Conservation (phyloP, 2,113 vertebrate species). For the Neotoma lepida region DNA sequence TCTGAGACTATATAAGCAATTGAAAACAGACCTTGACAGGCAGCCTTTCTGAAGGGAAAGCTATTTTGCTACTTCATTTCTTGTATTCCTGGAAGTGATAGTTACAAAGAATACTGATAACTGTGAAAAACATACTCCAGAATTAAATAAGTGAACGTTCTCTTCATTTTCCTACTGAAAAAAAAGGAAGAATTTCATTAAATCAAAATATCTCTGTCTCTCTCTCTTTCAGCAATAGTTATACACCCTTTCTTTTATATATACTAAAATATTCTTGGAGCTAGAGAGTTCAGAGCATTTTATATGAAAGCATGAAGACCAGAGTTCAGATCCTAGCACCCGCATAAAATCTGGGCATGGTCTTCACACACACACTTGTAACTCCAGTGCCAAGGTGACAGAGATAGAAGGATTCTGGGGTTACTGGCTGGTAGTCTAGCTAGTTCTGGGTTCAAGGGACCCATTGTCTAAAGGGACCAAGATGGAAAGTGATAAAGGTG, state of each 20-base stretch:
- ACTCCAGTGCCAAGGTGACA: neutral
- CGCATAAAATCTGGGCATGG: neutral
- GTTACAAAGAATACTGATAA: neutral
- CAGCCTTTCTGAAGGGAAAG: neutral
- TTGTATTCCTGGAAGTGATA: neutral
- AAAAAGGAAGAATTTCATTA: neutral
- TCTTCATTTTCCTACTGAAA: neutral
- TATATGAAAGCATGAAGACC: neutral
- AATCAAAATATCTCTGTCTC: neutral
- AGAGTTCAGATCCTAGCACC: neutral
- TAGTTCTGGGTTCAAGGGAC: neutral
- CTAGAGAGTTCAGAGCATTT: neutral
- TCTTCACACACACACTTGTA: neutral
- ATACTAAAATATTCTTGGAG: neutral
- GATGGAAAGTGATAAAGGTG: neutral
- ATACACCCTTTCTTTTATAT: neutral
- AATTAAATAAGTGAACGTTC: neutral
- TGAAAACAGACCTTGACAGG: neutral
- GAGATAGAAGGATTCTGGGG: neutral
- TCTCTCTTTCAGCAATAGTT: neutral
- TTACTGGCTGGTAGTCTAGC: neutral
- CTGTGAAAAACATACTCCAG: neutral
- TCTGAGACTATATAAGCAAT: neutral
- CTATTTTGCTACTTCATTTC: neutral
- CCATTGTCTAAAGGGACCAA: neutral